A percentile compares a stretch with the other conserved stretches of the same genome.
phyloP scores from a whole-genome alignment of 2,888 invertebrate genomes.

The Iselma pallidipennis region DNA sequence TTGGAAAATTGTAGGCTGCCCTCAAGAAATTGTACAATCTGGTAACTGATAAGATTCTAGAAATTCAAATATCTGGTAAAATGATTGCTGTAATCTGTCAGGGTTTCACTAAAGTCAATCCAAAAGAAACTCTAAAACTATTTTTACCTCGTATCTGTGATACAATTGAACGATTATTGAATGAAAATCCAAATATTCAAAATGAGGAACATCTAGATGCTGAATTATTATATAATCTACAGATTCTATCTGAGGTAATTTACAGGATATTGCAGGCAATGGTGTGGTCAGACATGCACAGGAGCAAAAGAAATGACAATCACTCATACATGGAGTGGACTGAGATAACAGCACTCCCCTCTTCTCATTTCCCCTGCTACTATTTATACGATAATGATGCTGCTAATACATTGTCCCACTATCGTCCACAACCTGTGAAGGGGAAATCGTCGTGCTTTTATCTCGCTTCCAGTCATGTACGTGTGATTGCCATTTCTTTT shows the following conservation, averaged over 20 bases:
- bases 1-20: conserved; percentile 62
- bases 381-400: too few species aligned
- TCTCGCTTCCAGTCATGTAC: too few species aligned
- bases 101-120: conserved; percentile 67
- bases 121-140: conserved; percentile 70
- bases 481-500: too few species aligned
- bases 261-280: too few species aligned
- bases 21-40: conserved; percentile 76
- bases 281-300: too few species aligned
- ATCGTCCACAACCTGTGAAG: too few species aligned
- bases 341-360: too few species aligned
- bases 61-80: conserved; percentile 81
- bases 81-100: conserved; percentile 75
- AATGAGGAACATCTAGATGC: conserved; percentile 79
- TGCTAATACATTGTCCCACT: too few species aligned
- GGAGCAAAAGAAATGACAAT: too few species aligned
- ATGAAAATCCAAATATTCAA: conserved; percentile 67
- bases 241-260: conserved; percentile 68
- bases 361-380: too few species aligned
- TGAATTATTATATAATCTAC: conserved; percentile 76
- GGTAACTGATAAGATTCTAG: conserved; percentile 75
- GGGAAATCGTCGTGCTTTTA: too few species aligned
- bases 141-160: conserved; percentile 75
- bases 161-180: conserved; percentile 64
- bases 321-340: too few species aligned